A percentile compares a stretch with the other conserved stretches of the same genome.
Evolutionary conservation across 2,113 vertebrate genomes (phyloP).

Genomic region (Gavialis gangeticus): DNA sequence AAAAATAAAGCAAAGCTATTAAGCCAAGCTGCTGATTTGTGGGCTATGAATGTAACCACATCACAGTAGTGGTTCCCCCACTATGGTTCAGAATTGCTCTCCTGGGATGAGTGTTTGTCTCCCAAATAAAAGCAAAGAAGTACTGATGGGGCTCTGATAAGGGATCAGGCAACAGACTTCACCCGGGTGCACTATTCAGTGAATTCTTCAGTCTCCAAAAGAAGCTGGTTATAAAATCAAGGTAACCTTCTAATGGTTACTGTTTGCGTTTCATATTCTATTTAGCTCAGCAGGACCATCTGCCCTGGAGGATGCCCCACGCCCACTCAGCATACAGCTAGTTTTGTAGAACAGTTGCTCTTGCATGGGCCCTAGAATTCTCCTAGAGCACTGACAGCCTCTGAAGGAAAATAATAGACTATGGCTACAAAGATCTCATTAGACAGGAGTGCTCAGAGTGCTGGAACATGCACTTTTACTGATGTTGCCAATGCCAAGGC

Average conservation of each 20-base stretch:
- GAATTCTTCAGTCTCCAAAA: neutral
- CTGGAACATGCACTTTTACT: fast-evolving
- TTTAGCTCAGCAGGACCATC: neutral
- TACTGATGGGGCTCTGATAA: neutral
- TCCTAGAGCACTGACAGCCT: neutral
- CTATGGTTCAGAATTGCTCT: neutral
- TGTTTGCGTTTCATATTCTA: neutral
- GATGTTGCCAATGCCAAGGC: neutral
- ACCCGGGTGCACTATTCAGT: neutral
- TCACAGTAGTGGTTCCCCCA: neutral
- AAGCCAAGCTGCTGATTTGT: neutral
- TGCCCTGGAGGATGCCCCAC: neutral
- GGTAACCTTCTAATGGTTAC: neutral
- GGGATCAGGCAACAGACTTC: neutral
- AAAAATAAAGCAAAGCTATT: neutral
- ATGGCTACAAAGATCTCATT: neutral
- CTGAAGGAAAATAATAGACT: neutral
- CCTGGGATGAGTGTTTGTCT: neutral
- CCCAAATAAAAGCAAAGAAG: neutral
- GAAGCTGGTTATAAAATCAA: neutral
- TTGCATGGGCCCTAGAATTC: fast-evolving
- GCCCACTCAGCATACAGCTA: fast-evolving
- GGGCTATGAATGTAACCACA: neutral
- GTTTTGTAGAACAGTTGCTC: fast-evolving
- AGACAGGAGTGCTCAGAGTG: neutral